A percentile compares a stretch with the other conserved stretches of the same genome.
These are phyloP conservation scores for Lasioglossum albipes DNA, from an alignment of 1,140 invertebrate species.

Conservation along the genomic window DNA sequence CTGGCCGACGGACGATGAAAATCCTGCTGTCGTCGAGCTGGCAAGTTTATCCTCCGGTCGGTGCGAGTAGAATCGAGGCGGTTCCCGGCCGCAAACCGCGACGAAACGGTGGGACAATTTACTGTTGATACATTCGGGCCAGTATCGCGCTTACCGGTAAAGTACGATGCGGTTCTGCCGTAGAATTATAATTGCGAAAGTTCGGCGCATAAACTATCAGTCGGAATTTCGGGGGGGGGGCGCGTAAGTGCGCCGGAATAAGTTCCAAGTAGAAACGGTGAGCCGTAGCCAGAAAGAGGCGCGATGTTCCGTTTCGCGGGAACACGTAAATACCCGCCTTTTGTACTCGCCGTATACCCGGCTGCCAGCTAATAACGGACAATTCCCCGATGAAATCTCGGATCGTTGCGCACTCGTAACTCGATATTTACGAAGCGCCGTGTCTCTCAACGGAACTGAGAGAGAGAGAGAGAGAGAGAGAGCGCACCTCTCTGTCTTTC, in stretches of 20 bases:
- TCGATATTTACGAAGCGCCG: neutral
- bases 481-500: no score
- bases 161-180: slow-evolving; percentile 15
- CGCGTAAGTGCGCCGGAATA: neutral
- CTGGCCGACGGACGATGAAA: neutral
- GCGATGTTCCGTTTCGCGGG: neutral
- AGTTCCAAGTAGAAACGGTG: neutral
- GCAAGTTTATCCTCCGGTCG: neutral
- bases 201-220: slow-evolving; percentile 31
- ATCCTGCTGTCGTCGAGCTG: neutral
- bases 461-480: no score
- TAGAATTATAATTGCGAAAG: slow-evolving; percentile 44
- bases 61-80: neutral
- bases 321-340: neutral
- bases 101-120: slow-evolving; percentile 31
- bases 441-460: neutral
- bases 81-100: slow-evolving; percentile 13
- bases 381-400: slow-evolving; percentile 8
- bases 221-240: neutral
- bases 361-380: slow-evolving; percentile 7
- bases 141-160: slow-evolving; percentile 22
- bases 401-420: neutral
- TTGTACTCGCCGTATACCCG: neutral
- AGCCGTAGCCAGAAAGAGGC: neutral
- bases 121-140: slow-evolving; percentile 7